phyloP scores from a whole-genome alignment of 2,797 vertebrate genomes.

The Stomatorhinus walkeri region DNA sequence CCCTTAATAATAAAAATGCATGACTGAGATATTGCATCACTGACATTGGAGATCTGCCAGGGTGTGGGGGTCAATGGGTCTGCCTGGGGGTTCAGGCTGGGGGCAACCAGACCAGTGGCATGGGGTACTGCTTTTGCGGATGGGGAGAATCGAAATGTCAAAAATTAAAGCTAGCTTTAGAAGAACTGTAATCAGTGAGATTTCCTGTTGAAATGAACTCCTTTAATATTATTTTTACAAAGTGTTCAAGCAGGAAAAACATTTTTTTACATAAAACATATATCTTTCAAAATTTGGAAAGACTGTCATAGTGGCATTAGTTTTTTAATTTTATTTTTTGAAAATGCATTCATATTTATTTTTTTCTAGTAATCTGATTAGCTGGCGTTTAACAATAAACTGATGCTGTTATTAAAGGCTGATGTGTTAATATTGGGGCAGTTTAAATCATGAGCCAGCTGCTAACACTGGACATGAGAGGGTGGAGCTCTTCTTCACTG shows the following conservation, averaged over 20 bases:
- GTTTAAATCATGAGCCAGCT: constrained; percentile 25
- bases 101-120: background rate
- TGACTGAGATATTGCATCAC: background rate
- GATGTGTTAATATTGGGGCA: constrained; percentile 14
- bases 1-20: background rate
- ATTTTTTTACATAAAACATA: background rate
- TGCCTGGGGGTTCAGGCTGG: background rate
- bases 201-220: background rate
- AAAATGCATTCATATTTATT: background rate
- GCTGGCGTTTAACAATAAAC: background rate
- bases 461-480: constrained; percentile 34
- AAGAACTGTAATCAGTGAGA: background rate
- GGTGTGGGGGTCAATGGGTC: background rate
- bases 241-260: background rate
- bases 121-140: background rate
- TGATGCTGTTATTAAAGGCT: background rate
- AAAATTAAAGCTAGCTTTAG: background rate
- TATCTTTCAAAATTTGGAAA: background rate
- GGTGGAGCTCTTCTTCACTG: constrained; percentile 51
- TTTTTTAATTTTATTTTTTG: background rate
- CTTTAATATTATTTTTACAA: background rate
- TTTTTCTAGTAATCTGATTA: background rate
- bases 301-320: background rate
- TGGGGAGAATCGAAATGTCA: background rate
- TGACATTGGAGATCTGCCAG: background rate